These are phyloP conservation scores for Trochalopteron elliotii DNA, from an alignment of 2,113 vertebrate genomes.

Conservation along the genomic window DNA sequence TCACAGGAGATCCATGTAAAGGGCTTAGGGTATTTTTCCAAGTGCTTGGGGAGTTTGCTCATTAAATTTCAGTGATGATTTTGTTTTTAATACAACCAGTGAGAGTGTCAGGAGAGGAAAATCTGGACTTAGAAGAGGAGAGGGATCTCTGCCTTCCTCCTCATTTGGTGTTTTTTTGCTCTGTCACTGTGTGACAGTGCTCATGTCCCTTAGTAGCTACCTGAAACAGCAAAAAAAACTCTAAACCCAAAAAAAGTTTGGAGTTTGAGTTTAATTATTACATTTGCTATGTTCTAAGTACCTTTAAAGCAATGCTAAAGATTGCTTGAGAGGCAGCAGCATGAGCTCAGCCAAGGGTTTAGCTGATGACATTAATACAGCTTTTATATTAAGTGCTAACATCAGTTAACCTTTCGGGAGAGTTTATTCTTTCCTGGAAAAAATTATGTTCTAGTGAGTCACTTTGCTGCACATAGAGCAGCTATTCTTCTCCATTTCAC, in stretches of 20 bases:
- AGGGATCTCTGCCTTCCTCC: not conserved
- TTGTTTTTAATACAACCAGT: not conserved
- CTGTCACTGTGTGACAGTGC: not conserved
- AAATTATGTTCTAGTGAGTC: not conserved
- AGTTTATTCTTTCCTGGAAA: not conserved
- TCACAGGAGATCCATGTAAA: not conserved
- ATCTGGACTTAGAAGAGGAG: not conserved
- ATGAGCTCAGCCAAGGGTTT: not conserved
- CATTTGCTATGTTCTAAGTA: not conserved
- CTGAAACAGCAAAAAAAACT: not conserved
- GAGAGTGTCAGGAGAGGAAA: not conserved
- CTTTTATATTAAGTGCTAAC: not conserved
- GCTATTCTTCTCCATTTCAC: not conserved
- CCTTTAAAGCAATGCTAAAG: not conserved
- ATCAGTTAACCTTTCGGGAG: not conserved
- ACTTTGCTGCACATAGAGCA: not conserved
- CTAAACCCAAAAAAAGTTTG: not conserved
- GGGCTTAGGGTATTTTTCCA: not conserved
- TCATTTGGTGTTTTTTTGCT: not conserved
- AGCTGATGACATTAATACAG: not conserved
- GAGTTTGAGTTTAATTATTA: not conserved
- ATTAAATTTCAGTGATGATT: rapidly evolving
- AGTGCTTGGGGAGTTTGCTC: not conserved
- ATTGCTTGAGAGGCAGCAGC: not conserved
- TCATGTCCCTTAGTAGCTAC: rapidly evolving